phyloP scores from a whole-genome alignment of 1,140 invertebrate genomes.

The Drosophila quadrilineata region DNA sequence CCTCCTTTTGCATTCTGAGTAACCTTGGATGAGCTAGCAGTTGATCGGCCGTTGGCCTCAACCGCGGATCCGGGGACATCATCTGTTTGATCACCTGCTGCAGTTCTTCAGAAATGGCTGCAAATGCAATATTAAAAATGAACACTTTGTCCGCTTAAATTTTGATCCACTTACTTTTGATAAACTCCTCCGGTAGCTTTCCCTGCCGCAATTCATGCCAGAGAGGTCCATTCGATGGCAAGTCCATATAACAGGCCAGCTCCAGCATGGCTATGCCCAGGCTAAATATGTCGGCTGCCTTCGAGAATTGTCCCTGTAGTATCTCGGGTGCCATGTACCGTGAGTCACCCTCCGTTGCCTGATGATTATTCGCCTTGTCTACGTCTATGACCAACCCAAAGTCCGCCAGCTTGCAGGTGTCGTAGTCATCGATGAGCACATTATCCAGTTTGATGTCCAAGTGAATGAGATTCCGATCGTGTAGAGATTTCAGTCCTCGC shows the following conservation, averaged over 20 bases:
- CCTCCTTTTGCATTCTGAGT: constrained; percentile 46
- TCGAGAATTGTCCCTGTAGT: constrained; percentile 85
- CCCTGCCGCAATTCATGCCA: constrained; percentile 87
- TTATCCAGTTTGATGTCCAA: constrained; percentile 91
- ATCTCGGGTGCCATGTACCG: constrained; percentile 89
- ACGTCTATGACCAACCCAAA: constrained; percentile 88
- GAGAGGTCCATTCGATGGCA: constrained; percentile 85
- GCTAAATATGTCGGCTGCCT: constrained; percentile 85
- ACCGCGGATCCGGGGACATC: constrained; percentile 83
- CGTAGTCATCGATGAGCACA: constrained; percentile 85
- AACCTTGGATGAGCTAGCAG: constrained; percentile 80
- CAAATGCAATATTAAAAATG: constrained; percentile 2
- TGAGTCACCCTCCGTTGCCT: constrained; percentile 87
- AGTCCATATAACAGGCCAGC: constrained; percentile 86
- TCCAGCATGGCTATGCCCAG: constrained; percentile 89
- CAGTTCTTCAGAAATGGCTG: constrained; percentile 83
- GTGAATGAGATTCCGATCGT: constrained; percentile 86
- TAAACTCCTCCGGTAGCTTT: constrained; percentile 73
- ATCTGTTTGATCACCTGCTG: constrained; percentile 83
- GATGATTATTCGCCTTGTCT: constrained; percentile 80
- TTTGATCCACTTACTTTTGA: constrained; percentile 50
- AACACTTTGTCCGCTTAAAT: not conserved
- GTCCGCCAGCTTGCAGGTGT: constrained; percentile 87
- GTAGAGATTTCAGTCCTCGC: constrained; percentile 86
- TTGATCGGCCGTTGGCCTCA: constrained; percentile 83